These are phyloP conservation scores for Gouania willdenowi DNA, from an alignment of 2,797 vertebrate species.

Conservation along the genomic window DNA sequence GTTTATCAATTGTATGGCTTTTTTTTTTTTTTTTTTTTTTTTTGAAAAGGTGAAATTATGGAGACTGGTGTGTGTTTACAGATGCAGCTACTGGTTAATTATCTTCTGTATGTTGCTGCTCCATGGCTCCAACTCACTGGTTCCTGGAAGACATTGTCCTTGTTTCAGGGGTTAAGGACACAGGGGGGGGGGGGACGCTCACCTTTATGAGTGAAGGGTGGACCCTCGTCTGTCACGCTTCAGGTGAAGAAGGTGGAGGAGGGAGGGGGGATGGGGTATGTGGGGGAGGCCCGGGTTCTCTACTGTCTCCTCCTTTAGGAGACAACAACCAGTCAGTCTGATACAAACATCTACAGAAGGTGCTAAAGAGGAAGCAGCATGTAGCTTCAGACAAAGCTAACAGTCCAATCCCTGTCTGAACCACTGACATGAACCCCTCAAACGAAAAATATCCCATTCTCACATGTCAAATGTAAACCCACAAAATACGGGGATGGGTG, in stretches of 20 bases:
- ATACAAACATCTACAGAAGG: constrained; percentile 58
- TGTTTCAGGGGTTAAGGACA: constrained; percentile 40
- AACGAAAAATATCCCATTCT: too few species aligned
- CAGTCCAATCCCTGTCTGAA: constrained; percentile 19
- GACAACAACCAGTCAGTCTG: constrained; percentile 77
- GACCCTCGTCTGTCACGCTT: constrained; percentile 28
- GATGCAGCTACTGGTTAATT: too few species aligned
- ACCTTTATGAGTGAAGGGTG: constrained; percentile 51
- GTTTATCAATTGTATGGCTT: too few species aligned
- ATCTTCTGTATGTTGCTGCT: background rate
- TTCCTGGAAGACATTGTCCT: constrained; percentile 45
- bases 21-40: too few species aligned
- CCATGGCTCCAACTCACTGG: background rate
- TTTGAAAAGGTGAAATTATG: too few species aligned
- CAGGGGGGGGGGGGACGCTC: constrained; percentile 61
- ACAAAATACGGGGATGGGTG: too few species aligned
- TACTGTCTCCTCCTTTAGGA: constrained; percentile 73
- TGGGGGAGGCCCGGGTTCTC: constrained; percentile 58
- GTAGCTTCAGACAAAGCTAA: too few species aligned
- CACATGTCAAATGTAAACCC: too few species aligned
- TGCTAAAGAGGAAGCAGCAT: constrained; percentile 45
- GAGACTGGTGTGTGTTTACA: too few species aligned
- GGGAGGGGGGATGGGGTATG: too few species aligned
- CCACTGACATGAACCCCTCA: too few species aligned
- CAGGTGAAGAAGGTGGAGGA: constrained; percentile 41